Base-by-base conservation (phyloP, 2,888 invertebrate genomes). In the Marronus borbonicus region DNA sequence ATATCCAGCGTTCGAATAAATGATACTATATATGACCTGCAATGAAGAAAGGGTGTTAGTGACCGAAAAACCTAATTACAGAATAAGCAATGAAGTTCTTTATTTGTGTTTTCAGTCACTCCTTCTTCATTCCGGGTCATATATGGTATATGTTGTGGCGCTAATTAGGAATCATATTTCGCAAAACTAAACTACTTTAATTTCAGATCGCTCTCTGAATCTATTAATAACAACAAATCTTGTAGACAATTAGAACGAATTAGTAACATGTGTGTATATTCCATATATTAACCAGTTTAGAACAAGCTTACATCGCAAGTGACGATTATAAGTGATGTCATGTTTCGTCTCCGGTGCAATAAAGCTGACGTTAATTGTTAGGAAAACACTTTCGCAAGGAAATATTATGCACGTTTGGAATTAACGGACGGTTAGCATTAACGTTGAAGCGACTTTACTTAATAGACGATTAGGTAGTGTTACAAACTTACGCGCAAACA, bases 301-400 rank as follows among this genome's bases (percentile, higher is more conserved):
- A 60, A 36, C 44, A 20, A 72, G 58, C 20, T 14, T 12, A 39
- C 58, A 20, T 60, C 44, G 44, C 62, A 14, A 8, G 36, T 17
- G 28, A 31, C 55, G 3, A 4, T 36, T n/a, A 50, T 24, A 55
- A 10, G 50, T 68, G 36, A 70, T 36, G 44, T 66, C 28, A 72
- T 74, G 10, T 28, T 60, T 39, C 60, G 24, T 20, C 44, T n/a
- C 12, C 36, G n/a, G 4, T 70, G 36, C 36, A 24, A 14, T 44
- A 58, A 58, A 58, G 50, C 36, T 70, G n/a, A 52, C 20, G 60
- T 49, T 74, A 74, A 74, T 74, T 74, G 44, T 74, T 74, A 74
- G 44, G 72, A 60, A 74, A 74, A 49, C 60, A 20, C 49, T 49
- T 49, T 20, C 20, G n/a, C 24, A 49, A 36, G 39, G 39, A 60